These are phyloP conservation scores for Myotis lucifugus DNA, from an alignment of 2,113 vertebrate species.

Conservation along the genomic window DNA sequence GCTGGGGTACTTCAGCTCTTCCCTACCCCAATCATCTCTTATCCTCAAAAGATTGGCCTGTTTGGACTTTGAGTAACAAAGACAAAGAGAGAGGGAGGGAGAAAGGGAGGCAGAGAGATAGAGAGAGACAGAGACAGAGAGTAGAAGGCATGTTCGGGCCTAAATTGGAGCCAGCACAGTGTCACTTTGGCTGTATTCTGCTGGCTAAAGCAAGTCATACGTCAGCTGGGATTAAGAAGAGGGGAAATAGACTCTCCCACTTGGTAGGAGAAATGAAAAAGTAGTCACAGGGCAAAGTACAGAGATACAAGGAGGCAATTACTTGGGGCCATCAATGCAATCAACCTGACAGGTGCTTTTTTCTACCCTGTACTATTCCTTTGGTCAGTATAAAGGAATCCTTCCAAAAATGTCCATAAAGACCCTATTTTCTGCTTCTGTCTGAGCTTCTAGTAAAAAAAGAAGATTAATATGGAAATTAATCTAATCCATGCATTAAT, in stretches of 20 bases:
- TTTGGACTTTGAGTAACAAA: background rate
- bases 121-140: background rate
- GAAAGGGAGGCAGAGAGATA: background rate
- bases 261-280: background rate
- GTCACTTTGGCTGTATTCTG: background rate
- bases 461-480: conserved; percentile 45
- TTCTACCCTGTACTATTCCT: background rate
- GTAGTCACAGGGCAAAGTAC: background rate
- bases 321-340: background rate
- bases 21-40: background rate
- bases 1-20: background rate
- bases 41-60: background rate
- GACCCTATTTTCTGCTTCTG: conserved; percentile 6
- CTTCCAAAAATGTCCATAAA: background rate
- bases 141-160: background rate
- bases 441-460: background rate
- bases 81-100: background rate
- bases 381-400: background rate
- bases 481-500: conserved; percentile 42
- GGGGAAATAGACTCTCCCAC: background rate
- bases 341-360: background rate
- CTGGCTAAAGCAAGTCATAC: background rate
- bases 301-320: background rate
- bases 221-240: background rate
- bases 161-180: background rate